Evolutionary conservation across 2,888 invertebrate genomes (phyloP).

Genomic region (Mythimna ferrago): DNA sequence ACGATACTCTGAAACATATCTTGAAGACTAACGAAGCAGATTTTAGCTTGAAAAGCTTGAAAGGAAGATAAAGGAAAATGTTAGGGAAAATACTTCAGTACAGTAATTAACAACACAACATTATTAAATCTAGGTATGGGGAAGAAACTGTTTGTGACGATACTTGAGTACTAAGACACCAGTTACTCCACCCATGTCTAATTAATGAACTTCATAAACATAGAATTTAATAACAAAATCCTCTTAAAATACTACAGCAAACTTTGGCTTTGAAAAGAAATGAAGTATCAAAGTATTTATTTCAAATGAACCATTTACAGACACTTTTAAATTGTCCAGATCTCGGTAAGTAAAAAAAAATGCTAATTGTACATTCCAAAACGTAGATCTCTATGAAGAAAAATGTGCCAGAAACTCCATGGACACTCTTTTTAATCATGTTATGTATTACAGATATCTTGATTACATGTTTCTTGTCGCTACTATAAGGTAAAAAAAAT

Average conservation of each 20-base stretch:
- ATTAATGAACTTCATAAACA: constrained; percentile 43
- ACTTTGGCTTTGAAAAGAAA: neutral
- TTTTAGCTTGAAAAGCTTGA: constrained; percentile 5
- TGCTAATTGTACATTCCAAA: too few relatives aligned
- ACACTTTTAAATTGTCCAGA: too few relatives aligned
- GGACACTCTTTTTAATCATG: too few relatives aligned
- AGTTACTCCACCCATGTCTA: constrained; percentile 9
- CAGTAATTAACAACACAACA: neutral
- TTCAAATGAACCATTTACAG: too few relatives aligned
- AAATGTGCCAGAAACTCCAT: too few relatives aligned
- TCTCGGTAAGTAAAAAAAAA: too few relatives aligned
- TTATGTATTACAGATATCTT: too few relatives aligned
- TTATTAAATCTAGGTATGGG: neutral
- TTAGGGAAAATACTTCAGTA: constrained; percentile 7
- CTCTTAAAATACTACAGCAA: neutral
- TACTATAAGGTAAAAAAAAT: too few relatives aligned
- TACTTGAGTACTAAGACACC: neutral
- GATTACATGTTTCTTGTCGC: too few relatives aligned
- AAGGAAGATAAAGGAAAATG: neutral
- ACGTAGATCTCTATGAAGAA: too few relatives aligned
- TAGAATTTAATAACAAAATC: constrained; percentile 41
- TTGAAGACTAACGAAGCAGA: neutral
- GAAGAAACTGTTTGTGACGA: constrained; percentile 5
- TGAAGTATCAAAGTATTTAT: too few relatives aligned
- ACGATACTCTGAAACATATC: constrained; percentile 19